Conservation (phyloP, 2,113 vertebrate species). For the Chaetops frenatus region DNA sequence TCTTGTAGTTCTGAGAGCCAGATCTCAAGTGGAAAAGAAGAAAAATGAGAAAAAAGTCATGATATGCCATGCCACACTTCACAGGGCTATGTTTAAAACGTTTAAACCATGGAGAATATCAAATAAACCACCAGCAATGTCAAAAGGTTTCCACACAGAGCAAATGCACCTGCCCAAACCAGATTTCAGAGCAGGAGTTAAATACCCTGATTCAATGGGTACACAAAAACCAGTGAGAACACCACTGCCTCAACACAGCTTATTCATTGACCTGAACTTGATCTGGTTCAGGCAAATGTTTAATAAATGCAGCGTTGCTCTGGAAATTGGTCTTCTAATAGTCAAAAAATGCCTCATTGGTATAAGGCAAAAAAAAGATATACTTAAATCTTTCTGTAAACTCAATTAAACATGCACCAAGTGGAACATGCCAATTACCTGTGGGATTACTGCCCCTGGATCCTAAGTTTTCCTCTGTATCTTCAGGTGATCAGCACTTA, state of each 20-base stretch:
- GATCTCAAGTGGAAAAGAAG: not conserved
- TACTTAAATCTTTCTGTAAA: not conserved
- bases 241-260: accelerated
- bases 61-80: not conserved
- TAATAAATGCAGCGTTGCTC: not conserved
- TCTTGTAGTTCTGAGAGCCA: not conserved
- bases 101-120: not conserved
- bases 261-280: not conserved
- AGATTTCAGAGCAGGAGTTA: not conserved
- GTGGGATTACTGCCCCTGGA: accelerated
- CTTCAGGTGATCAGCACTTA: not conserved
- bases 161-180: not conserved
- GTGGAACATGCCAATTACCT: not conserved
- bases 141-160: not conserved
- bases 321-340: not conserved
- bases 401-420: not conserved
- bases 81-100: not conserved
- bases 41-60: not conserved
- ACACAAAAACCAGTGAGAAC: not conserved
- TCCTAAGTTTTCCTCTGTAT: not conserved
- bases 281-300: not conserved
- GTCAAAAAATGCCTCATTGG: not conserved
- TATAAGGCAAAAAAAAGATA: not conserved
- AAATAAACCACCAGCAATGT: not conserved
- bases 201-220: not conserved